Evolutionary conservation across 2,888 invertebrate genomes (phyloP).

Genomic region (Falcaria lacertinaria): DNA sequence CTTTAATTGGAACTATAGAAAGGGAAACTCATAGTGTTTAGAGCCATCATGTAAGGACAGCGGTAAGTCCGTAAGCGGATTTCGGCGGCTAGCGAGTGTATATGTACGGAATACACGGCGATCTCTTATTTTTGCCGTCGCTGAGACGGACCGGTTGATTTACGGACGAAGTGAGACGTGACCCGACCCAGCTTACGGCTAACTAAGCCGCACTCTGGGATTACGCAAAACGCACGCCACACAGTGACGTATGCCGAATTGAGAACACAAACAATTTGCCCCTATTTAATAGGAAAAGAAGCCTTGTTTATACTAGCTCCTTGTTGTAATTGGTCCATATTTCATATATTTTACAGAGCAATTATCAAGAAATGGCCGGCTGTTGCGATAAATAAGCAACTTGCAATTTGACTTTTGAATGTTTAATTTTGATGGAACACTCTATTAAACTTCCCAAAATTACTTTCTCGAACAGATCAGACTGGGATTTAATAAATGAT

Average conservation of each 20-base stretch:
- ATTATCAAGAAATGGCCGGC: too few relatives aligned
- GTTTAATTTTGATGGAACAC: background rate
- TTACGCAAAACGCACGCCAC: conserved; percentile 68
- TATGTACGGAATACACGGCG: conserved; percentile 19
- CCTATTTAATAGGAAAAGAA: background rate
- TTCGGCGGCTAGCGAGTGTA: conserved; percentile 21
- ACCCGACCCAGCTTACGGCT: conserved; percentile 60
- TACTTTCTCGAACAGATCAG: conserved; percentile 30
- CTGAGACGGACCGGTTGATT: conserved; percentile 67
- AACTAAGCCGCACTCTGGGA: conserved; percentile 65
- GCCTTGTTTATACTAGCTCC: too few relatives aligned
- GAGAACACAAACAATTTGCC: conserved; percentile 30
- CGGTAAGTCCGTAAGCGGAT: conserved; percentile 22
- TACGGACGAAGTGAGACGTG: conserved; percentile 64
- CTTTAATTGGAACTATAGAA: too few relatives aligned
- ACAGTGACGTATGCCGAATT: conserved; percentile 59
- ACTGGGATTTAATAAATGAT: conserved; percentile 53
- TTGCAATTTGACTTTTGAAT: background rate
- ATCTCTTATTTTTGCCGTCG: conserved; percentile 66
- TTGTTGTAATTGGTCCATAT: too few relatives aligned
- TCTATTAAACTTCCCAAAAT: background rate
- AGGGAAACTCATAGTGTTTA: background rate
- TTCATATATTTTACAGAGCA: too few relatives aligned
- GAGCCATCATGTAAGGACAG: conserved; percentile 1
- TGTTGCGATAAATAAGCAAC: too few relatives aligned